A percentile compares a stretch with the other conserved stretches of the same genome.
phyloP scores from a whole-genome alignment of 2,113 vertebrate genomes.

The Pongo abelii region DNA sequence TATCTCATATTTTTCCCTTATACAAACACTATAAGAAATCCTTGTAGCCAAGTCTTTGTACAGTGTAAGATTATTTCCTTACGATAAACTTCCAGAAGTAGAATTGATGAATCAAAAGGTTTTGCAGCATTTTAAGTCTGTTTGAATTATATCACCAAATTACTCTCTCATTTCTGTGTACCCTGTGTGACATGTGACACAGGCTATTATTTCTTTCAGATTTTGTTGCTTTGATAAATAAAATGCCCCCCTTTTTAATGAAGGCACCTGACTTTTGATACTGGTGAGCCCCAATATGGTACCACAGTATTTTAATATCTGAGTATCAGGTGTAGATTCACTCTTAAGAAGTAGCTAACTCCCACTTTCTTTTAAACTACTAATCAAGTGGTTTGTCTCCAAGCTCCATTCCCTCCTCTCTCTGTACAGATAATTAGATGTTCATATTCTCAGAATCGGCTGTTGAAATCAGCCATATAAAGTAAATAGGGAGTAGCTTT shows the following conservation, averaged over 20 bases:
- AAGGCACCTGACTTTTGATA: background rate
- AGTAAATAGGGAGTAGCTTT: background rate
- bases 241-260: background rate
- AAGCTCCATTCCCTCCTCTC: background rate
- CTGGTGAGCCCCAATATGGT: background rate
- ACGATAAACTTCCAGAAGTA: constrained; percentile 5
- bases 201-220: background rate
- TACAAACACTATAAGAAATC: background rate
- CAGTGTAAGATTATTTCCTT: background rate
- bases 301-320: background rate
- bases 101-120: background rate
- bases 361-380: background rate
- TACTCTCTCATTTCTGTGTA: background rate
- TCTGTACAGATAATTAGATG: background rate
- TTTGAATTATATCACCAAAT: background rate
- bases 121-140: constrained; percentile 6
- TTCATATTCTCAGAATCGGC: background rate
- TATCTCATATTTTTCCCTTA: background rate
- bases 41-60: background rate
- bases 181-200: background rate
- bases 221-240: background rate
- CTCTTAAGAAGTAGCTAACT: background rate
- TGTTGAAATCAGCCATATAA: background rate
- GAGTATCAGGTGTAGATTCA: background rate
- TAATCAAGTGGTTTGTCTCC: background rate